Evolutionary conservation across 2,888 invertebrate species (phyloP).

Genomic region (Trypoxylon attenuatum): DNA sequence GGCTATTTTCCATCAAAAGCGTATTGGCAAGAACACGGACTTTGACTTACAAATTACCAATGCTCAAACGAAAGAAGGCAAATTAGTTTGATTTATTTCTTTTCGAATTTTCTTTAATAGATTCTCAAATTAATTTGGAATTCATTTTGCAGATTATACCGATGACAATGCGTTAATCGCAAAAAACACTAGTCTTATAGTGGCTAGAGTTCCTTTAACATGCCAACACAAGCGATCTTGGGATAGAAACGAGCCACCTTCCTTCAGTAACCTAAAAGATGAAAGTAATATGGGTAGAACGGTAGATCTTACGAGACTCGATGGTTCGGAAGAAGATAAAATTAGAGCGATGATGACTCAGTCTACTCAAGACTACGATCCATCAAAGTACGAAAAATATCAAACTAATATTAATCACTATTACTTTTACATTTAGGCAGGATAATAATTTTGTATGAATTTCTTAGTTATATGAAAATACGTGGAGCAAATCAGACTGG

Average conservation of each 20-base stretch:
- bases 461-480: constrained; percentile 92
- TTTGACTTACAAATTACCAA: constrained; percentile 98
- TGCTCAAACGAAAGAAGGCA: constrained; percentile 98
- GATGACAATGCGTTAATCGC: constrained; percentile 94
- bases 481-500: constrained; percentile 92
- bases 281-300: constrained; percentile 76
- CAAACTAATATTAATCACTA: too few relatives aligned
- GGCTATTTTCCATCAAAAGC: constrained; percentile 95
- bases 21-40: constrained; percentile 93
- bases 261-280: constrained; percentile 67
- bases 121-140: constrained; percentile 1
- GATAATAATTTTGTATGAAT: too few relatives aligned
- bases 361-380: constrained; percentile 97
- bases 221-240: constrained; percentile 86
- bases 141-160: constrained; percentile 84
- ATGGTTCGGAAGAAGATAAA: constrained; percentile 97
- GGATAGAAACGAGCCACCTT: constrained; percentile 77
- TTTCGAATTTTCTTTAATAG: not conserved
- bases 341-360: constrained; percentile 98
- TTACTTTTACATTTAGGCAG: not conserved
- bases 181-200: constrained; percentile 97
- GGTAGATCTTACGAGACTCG: constrained; percentile 90
- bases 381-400: constrained; percentile 91
- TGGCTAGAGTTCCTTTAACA: constrained; percentile 92
- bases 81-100: constrained; percentile 45